Base-by-base conservation (phyloP, 2,888 invertebrate genomes). In the Mythimna loreyi region DNA sequence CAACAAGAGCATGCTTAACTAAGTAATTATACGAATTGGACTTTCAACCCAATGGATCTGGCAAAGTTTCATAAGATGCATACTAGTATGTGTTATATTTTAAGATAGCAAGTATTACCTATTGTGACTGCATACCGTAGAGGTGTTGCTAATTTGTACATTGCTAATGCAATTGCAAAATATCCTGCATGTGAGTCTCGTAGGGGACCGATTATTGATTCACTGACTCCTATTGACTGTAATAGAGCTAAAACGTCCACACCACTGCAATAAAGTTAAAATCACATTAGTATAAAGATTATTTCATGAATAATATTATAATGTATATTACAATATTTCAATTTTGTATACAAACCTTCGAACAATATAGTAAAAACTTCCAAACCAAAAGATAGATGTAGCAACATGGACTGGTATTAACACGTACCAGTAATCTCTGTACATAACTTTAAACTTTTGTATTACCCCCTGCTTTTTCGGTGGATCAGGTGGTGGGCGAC, bases 401-500 rank as follows among this genome's bases (percentile, higher is more conserved):
- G 97, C 97, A 59, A 98, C 89, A 93, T 99, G 99, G 3, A 99
- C 99, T 6, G 99, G 99, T 68, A 99, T 96, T 68, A 99, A 94
- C 65, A 99, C 98, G 93, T 99, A 99, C 98, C 99, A 99, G 94
- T 99, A 99, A 89, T 99, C 98, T 90, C 98, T 98, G 90, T 98
- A 98, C 97, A 99, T 98, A 87, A 97, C 96, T 92, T 99, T 99
- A 92, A 99, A 99, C 87, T 97, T 97, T 84, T 98, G 97, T 87
- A 98, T 97, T 3, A 99, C 89, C 1, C 97, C 96, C 82, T 94
- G 88, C 90, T 98, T 97, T 72, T 83, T 78, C 33, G 84, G 81
- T 6, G 85, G 81, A 47, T 86, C 86, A 0, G 68, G 43, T 5
- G 25, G 67, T 33, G 87, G 63, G 33, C 72, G 72, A 47, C 67